Base-by-base conservation (phyloP, 2,888 invertebrate species). In the Platyscelio sp. region DNA sequence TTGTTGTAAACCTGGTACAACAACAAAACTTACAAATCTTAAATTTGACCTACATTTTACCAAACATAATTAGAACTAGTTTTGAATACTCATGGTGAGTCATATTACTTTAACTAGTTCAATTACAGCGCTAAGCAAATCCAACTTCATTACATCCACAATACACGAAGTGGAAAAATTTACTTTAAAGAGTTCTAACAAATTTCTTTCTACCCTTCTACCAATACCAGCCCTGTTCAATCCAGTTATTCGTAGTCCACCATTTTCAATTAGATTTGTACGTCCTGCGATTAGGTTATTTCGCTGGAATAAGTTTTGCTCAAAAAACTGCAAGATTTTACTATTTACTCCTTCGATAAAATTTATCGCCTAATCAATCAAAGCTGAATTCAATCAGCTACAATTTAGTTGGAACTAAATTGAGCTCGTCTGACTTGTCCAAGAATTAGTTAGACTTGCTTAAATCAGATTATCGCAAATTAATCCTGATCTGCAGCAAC, bases 391-490 rank as follows among this genome's bases (percentile, higher is more conserved):
- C 51, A 26, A 65, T 67, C 65, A 58, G 22, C 29, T 22, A n/a
- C 22, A 74, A 80, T 67, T 80, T 54, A 46, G 71, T 49, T 38
- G 26, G 20, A 24, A 71, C 67, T 68, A 18, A 51, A 38, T 38
- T 43, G 26, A 51, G 33, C 71, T 49, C 27, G 81, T 70, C 60
- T 38, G 67, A 63, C 29, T 58, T 67, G 72, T 67, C 77, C 72
- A 54, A 43, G 27, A 77, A 77, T 72, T 83, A 71, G 72, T 76
- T 82, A 82, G 71, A 82, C 80, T 75, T 20, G 77, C 24, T 43
- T 27, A 51, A 83, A 83, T 83, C 74, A 56, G 83, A 83, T 83
- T 71, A 83, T 18, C 40, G 11, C 46, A 18, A 82, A 76, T 78
- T 68, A 78, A 83, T 72, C 43, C 54, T 67, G 70, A 83, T 67